phyloP scores from a whole-genome alignment of 1,140 invertebrate species.

The Cataglyphis hispanica region DNA sequence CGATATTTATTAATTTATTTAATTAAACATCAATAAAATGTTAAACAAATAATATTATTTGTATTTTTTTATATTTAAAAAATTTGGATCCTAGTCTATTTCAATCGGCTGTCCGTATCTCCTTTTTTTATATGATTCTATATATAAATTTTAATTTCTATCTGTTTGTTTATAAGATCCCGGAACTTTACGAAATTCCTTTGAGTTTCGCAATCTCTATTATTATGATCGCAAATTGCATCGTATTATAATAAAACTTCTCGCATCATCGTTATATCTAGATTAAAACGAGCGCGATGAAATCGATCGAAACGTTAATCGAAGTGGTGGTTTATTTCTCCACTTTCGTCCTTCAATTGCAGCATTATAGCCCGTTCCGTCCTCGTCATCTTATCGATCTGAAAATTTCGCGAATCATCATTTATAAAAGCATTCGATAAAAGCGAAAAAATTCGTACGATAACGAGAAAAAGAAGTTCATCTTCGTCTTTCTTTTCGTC shows the following conservation, averaged over 20 bases:
- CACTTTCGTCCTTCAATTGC: constrained; percentile 46
- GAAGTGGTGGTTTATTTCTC: constrained; percentile 53
- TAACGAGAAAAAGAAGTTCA: not conserved
- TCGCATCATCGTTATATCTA: not conserved
- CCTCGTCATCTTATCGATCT: constrained; percentile 37
- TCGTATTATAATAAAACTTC: constrained; percentile 22
- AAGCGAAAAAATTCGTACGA: constrained; percentile 35
- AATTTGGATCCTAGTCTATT: too few relatives aligned
- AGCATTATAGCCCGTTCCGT: not conserved
- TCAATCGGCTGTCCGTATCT: too few relatives aligned
- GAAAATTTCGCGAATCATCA: constrained; percentile 46
- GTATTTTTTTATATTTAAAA: too few relatives aligned
- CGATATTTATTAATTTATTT: too few relatives aligned
- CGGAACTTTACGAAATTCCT: not conserved
- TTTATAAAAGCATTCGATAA: constrained; percentile 27
- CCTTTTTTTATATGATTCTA: too few relatives aligned
- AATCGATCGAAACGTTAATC: constrained; percentile 24
- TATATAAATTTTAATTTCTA: not conserved
- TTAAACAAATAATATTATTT: too few relatives aligned
- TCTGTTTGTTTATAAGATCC: not conserved
- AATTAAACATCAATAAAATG: too few relatives aligned
- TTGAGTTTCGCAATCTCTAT: constrained; percentile 1
- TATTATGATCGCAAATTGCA: not conserved
- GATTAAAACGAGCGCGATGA: constrained; percentile 26
- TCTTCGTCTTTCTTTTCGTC: not conserved